phyloP scores from a whole-genome alignment of 2,888 invertebrate species.

The Aphidoletes aphidimyza region DNA sequence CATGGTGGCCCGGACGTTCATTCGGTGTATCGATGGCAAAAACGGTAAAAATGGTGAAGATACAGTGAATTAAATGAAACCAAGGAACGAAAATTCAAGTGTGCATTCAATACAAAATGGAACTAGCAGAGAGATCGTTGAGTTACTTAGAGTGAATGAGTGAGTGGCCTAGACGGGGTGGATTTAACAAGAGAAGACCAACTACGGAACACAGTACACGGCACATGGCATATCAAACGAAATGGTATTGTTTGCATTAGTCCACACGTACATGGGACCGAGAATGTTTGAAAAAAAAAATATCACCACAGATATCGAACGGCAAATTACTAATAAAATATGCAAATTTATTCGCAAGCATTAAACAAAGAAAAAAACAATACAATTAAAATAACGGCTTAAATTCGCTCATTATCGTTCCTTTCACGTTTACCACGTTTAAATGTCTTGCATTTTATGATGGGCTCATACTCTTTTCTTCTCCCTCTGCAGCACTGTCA shows the following conservation, averaged over 20 bases:
- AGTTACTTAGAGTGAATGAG: no score
- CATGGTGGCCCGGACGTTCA: neutral
- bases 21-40: neutral
- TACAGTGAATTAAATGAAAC: neutral
- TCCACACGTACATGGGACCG: no score
- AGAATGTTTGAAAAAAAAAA: no score
- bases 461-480: neutral
- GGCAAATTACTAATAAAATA: conserved; percentile 6
- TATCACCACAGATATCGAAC: neutral
- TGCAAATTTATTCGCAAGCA: conserved; percentile 39
- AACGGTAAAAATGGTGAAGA: neutral
- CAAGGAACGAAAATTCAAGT: no score
- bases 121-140: no score
- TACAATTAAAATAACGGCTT: conserved; percentile 50
- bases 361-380: conserved; percentile 54
- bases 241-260: no score
- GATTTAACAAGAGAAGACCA: no score
- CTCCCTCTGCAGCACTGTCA: neutral
- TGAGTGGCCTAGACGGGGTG: no score
- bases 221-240: no score
- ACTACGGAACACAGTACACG: no score
- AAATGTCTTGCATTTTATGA: neutral
- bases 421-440: neutral
- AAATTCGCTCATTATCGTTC: conserved; percentile 45
- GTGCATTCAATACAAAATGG: no score